Conservation (phyloP, 2,113 vertebrate species). For the Anhinga anhinga region DNA sequence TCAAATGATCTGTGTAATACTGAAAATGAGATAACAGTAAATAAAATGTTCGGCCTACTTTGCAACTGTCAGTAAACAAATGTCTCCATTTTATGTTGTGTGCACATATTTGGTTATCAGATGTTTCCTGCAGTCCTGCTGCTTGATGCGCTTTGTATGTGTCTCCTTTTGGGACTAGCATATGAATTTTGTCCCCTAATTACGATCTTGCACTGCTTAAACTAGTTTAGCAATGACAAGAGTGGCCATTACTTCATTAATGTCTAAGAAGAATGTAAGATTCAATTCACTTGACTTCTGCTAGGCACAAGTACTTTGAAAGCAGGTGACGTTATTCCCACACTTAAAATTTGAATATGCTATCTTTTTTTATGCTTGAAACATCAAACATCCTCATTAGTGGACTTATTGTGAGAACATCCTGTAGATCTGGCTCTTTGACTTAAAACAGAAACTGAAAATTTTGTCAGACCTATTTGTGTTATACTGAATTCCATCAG, state of each 20-base stretch:
- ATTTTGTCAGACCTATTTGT: background rate
- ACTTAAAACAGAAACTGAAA: background rate
- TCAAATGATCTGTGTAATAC: constrained; percentile 28
- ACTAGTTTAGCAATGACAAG: background rate
- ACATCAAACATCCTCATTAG: background rate
- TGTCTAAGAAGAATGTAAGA: background rate
- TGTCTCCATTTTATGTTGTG: background rate
- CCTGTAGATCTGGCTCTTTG: background rate
- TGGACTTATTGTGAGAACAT: background rate
- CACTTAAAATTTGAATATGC: background rate
- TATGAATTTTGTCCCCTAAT: background rate
- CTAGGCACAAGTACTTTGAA: background rate
- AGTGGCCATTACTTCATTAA: background rate
- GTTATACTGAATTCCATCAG: background rate
- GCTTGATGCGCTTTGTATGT: background rate
- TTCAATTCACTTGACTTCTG: background rate
- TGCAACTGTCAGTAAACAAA: constrained; percentile 8
- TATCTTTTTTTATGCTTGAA: background rate
- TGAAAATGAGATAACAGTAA: constrained; percentile 23
- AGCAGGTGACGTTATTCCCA: background rate
- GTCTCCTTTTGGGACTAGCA: background rate
- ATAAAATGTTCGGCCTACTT: background rate
- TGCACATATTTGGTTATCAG: background rate
- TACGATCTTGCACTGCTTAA: background rate
- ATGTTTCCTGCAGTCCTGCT: background rate